Evolutionary conservation across 2,113 vertebrate genomes (phyloP), one percentile per base, ranked within the genome.

Genomic region (Cephalopholis sonnerati): DNA sequence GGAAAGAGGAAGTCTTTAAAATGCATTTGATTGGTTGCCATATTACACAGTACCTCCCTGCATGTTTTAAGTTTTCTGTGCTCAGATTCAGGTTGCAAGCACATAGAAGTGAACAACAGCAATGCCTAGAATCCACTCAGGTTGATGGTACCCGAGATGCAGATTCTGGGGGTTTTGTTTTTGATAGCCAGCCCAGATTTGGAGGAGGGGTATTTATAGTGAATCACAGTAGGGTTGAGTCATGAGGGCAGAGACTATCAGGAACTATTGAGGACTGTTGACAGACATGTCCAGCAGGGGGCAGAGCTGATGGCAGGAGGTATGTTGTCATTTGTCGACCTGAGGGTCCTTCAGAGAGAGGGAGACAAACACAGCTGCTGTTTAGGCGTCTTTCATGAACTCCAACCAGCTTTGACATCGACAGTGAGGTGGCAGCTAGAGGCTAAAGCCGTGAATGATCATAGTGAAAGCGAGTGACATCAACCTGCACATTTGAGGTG

Each of bases 301-400:
- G 73, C 36, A 22, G 72, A 83, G 67, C 50, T 63, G 69, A 54
- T 7, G 70, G 75, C 54, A 51, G 62, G 67, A 15, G 24, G 29
- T 39, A 27, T 89, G 85, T 92, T 87, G 74, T 76, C 8, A 9
- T 82, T 74, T 0, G 82, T 64, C 78, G 73, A 87, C 78, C 75
- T 25, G 29, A 59, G 15, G 78, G 53, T 66, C 3, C 3, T 6
- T 50, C 61, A 27, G 5, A 63, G 59, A 36, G 55, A 55, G 58
- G 22, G 58, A 55, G 46, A 24, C 29, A 63, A 86, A 79, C 67
- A 79, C 83, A 87, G 83, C 59, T 90, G 83, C 90, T 68, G 74
- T 44, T 80, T 16, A 25, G 51, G 36, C 29, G 8, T 74, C 69
- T 62, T 29, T 24, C 24, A 53, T 41, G 41, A 75, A 48, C 55